These are phyloP conservation scores for Drosophila emarginata DNA, from an alignment of 2,888 invertebrate species.

Conservation along the genomic window DNA sequence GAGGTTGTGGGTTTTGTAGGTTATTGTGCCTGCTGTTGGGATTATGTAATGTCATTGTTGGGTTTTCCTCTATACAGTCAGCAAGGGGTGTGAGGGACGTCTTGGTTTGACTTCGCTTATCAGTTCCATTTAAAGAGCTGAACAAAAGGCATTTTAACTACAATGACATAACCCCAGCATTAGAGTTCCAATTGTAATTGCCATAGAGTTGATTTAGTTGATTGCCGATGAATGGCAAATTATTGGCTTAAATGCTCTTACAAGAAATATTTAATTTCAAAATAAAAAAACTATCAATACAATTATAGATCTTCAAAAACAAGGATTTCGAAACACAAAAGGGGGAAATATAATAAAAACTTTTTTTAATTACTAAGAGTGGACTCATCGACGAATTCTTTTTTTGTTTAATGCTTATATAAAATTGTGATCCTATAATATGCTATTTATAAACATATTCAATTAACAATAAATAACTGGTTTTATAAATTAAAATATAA, in stretches of 20 bases:
- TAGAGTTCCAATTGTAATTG: slow-evolving; percentile 22
- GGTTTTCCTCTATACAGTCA: slow-evolving; percentile 30
- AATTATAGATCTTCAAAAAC: not conserved
- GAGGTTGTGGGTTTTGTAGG: slow-evolving; percentile 50
- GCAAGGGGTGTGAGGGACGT: slow-evolving; percentile 14
- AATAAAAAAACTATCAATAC: not conserved
- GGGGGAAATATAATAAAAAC: not conserved
- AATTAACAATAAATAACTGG: too few relatives aligned
- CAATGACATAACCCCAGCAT: slow-evolving; percentile 35
- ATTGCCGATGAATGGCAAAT: slow-evolving; percentile 38
- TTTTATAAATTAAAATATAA: too few relatives aligned
- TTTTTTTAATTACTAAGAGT: not conserved
- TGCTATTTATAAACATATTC: too few relatives aligned
- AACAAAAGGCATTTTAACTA: slow-evolving; percentile 36
- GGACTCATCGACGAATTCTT: too few relatives aligned
- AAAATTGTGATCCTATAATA: too few relatives aligned
- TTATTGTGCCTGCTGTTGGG: slow-evolving; percentile 58
- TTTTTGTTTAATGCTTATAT: too few relatives aligned
- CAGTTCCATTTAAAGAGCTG: slow-evolving; percentile 31
- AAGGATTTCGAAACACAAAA: not conserved
- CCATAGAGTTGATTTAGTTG: slow-evolving; percentile 38
- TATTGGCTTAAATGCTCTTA: slow-evolving; percentile 7
- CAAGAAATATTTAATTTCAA: not conserved
- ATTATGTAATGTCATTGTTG: slow-evolving; percentile 59
- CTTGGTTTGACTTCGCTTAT: slow-evolving; percentile 27